Conservation (phyloP, 2,113 vertebrate genomes). For the Boulengerochromis microlepis region DNA sequence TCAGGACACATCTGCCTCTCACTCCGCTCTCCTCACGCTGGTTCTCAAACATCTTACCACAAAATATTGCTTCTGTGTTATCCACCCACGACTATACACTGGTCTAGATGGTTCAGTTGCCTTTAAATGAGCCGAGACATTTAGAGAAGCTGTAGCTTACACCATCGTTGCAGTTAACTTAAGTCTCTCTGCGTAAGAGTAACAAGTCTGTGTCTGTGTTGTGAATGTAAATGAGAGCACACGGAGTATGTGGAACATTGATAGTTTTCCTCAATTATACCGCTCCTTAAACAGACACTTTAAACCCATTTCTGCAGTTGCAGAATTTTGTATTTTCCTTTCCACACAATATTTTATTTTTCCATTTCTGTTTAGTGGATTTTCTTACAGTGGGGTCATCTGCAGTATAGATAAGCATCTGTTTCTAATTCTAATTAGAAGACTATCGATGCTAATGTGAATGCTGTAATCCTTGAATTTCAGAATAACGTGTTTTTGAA, state of each 20-base stretch:
- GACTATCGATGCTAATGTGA: background rate
- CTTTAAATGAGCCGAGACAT: background rate
- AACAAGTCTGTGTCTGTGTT: background rate
- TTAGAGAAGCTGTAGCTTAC: background rate
- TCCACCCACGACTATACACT: background rate
- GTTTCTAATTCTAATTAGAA: background rate
- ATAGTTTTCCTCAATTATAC: background rate
- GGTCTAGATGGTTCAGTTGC: background rate
- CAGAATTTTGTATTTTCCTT: background rate
- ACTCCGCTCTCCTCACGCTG: background rate
- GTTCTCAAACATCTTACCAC: background rate
- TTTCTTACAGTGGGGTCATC: background rate
- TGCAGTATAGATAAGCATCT: background rate
- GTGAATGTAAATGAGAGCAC: background rate
- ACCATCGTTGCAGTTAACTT: background rate
- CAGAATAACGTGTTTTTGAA: background rate
- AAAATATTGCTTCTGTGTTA: background rate
- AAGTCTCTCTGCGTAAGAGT: background rate
- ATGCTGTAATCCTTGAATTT: background rate
- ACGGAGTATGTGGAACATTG: background rate
- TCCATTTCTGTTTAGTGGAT: background rate
- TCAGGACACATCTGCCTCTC: background rate
- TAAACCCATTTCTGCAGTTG: background rate
- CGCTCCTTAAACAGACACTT: background rate
- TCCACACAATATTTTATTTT: background rate